Base-by-base conservation (phyloP, 2,113 vertebrate genomes). In the Gavia stellata region DNA sequence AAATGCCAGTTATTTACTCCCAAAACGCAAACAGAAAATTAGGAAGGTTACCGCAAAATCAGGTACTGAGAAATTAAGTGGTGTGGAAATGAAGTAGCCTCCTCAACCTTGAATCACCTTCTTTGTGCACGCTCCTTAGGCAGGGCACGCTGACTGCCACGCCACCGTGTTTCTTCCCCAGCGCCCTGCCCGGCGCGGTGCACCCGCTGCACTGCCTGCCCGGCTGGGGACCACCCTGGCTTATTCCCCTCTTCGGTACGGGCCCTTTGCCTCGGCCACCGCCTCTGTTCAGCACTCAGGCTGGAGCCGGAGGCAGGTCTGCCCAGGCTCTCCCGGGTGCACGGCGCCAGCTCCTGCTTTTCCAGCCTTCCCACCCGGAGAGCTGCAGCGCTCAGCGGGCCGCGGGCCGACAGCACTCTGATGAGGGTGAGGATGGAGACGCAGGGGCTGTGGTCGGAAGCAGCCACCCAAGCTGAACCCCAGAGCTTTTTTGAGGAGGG, bases 1-100 rank as follows among this genome's bases (percentile, higher is more conserved):
- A 91, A 92, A 86, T 47, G 42, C 78, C 10, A n/a, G 74, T 62
- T 93, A 90, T 92, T 92, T 88, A 88, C 50, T 83, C 79, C 88
- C 68, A 28, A 74, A 86, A 88, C 4, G 58, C 87, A 90, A 86
- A 83, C 77, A 84, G 42, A n/a, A 87, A 90, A 90, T 86, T 42
- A 73, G 3, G 53, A 67, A 80, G n/a, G 63, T n/a, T 86, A 52
- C 75, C 12, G 58, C 91, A 81, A 75, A 7, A 23, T 50, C 71
- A 53, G 78, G 59, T 14, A 23, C 50, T 5, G 62, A 44, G 67
- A 52, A 90, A 90, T 84, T 63, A 86, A 80, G 80, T 50, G 62
- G 49, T 0, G 19, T 17, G 72, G 12, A 77, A 70, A 93, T 75
- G 7, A 91, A 96, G 92, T 19, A n/a, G 47, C 86, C n/a, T 55